Evolutionary conservation across 2,113 vertebrate species (phyloP).

Genomic region (Epinephelus lanceolatus): DNA sequence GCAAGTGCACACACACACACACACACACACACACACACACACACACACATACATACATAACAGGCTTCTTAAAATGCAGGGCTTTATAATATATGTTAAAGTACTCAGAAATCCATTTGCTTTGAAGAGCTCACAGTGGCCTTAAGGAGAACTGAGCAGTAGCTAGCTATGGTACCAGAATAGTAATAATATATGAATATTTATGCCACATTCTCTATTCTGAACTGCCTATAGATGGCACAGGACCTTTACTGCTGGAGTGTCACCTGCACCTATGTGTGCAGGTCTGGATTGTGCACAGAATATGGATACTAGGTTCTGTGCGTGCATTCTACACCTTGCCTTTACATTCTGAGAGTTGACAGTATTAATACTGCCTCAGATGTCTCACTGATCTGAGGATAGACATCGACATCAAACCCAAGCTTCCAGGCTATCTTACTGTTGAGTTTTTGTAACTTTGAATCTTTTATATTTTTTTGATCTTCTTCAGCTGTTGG

Average conservation of each 20-base stretch:
- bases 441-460: conserved; percentile 43
- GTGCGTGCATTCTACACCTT: neutral
- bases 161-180: conserved; percentile 60
- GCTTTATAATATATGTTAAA: conserved; percentile 70
- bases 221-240: conserved; percentile 57
- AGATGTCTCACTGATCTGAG: conserved; percentile 29
- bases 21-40: neutral
- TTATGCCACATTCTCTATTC: conserved; percentile 61
- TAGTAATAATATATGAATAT: conserved; percentile 76
- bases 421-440: conserved; percentile 19
- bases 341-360: conserved; percentile 30
- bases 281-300: conserved; percentile 13
- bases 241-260: conserved; percentile 56
- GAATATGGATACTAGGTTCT: conserved; percentile 15
- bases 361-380: conserved; percentile 19
- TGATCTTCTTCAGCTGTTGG: conserved; percentile 28
- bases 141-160: conserved; percentile 63
- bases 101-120: conserved; percentile 65
- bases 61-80: conserved; percentile 46
- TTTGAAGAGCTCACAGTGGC: conserved; percentile 74
- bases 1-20: neutral
- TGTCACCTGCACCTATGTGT: conserved; percentile 5
- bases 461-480: conserved; percentile 48
- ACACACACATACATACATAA: neutral
- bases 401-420: conserved; percentile 44